phyloP scores from a whole-genome alignment of 2,113 vertebrate species.

The Zosterops borbonicus region DNA sequence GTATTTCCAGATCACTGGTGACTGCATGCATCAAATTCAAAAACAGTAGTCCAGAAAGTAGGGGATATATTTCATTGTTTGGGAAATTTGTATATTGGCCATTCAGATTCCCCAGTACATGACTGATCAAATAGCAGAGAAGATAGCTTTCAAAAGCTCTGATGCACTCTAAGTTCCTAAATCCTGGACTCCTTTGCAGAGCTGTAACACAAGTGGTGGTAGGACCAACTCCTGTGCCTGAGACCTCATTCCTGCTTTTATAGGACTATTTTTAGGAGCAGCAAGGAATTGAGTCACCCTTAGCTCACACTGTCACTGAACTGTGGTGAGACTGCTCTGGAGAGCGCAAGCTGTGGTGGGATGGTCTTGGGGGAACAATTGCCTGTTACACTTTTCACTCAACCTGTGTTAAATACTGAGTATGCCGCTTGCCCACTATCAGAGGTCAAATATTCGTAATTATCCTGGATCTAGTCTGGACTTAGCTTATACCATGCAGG shows the following conservation, averaged over 20 bases:
- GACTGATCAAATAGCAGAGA: neutral
- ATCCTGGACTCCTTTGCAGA: neutral
- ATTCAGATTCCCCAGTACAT: neutral
- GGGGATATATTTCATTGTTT: neutral
- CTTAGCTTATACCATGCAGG: neutral
- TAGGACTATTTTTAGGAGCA: neutral
- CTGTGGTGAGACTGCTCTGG: neutral
- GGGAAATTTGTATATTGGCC: neutral
- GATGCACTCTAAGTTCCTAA: neutral
- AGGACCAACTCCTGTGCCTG: neutral
- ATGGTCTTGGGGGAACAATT: neutral
- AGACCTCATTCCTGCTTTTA: neutral
- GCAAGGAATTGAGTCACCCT: neutral
- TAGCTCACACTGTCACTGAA: neutral
- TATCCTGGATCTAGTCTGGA: neutral
- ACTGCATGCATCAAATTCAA: neutral
- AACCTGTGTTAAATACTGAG: neutral
- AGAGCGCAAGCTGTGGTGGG: neutral
- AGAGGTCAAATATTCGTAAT: neutral
- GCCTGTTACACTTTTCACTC: neutral
- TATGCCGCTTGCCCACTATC: accelerated
- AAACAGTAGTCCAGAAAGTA: neutral
- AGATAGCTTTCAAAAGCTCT: neutral
- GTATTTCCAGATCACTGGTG: neutral
- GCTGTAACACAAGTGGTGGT: neutral